Conservation (phyloP, 1,140 invertebrate genomes). For the Drosophila setifemur region DNA sequence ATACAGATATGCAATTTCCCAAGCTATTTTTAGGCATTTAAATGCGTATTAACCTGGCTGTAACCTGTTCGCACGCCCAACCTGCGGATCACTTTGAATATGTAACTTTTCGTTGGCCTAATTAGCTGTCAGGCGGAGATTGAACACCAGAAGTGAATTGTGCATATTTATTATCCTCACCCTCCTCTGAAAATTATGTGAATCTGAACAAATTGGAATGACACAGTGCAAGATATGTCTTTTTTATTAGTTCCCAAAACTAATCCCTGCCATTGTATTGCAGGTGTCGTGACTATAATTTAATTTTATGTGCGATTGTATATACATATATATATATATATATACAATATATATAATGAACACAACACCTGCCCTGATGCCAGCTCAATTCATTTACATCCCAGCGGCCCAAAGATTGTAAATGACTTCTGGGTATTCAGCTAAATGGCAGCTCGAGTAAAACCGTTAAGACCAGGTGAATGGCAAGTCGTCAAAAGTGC, state of each 20-base stretch:
- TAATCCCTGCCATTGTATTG: slow-evolving; percentile 56
- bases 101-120: slow-evolving; percentile 10
- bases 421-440: slow-evolving; percentile 57
- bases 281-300: slow-evolving; percentile 23
- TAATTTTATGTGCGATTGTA: slow-evolving; percentile 37
- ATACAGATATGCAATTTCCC: slow-evolving; percentile 8
- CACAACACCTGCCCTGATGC: slow-evolving; percentile 8
- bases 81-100: background rate
- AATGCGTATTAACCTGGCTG: slow-evolving; percentile 5
- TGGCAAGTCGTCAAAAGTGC: slow-evolving; percentile 56
- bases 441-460: slow-evolving; percentile 33
- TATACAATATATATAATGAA: too few relatives aligned
- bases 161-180: slow-evolving; percentile 23
- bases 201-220: slow-evolving; percentile 12
- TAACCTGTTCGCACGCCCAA: background rate
- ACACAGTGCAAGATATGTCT: background rate
- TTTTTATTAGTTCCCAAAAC: slow-evolving; percentile 39
- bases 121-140: slow-evolving; percentile 3
- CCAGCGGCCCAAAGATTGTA: slow-evolving; percentile 36
- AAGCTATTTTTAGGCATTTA: slow-evolving; percentile 32
- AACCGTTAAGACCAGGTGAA: slow-evolving; percentile 56
- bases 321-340: slow-evolving; percentile 7
- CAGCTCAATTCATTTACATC: slow-evolving; percentile 20
- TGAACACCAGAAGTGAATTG: slow-evolving; percentile 25
- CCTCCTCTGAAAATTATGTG: slow-evolving; percentile 21